These are phyloP conservation scores for Coelinius sp. DNA, from an alignment of 2,888 invertebrate genomes.

Conservation along the genomic window DNA sequence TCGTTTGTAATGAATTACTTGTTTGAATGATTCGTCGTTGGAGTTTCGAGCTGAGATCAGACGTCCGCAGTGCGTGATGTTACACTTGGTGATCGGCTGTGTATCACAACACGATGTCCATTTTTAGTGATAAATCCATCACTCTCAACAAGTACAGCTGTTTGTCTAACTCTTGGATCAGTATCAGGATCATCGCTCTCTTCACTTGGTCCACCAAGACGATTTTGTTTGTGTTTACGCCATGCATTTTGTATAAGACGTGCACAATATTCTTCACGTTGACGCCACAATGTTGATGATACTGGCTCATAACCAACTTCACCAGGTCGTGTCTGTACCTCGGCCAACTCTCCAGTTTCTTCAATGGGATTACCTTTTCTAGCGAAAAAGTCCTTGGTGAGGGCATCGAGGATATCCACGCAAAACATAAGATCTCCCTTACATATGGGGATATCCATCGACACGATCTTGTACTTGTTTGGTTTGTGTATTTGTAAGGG, in stretches of 20 bases:
- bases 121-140: slow-evolving; percentile 88
- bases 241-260: slow-evolving; percentile 95
- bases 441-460: slow-evolving; percentile 99
- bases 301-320: slow-evolving; percentile 94
- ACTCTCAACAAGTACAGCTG: slow-evolving; percentile 88
- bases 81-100: slow-evolving; percentile 88
- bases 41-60: slow-evolving; percentile 78
- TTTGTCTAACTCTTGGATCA: slow-evolving; percentile 75
- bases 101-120: slow-evolving; percentile 91
- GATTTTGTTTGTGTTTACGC: slow-evolving; percentile 87
- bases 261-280: slow-evolving; percentile 97
- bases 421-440: slow-evolving; percentile 98
- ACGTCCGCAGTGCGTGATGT: slow-evolving; percentile 88
- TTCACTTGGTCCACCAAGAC: slow-evolving; percentile 74
- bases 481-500: slow-evolving; percentile 98
- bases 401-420: slow-evolving; percentile 97
- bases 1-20: slow-evolving; percentile 47
- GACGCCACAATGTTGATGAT: slow-evolving; percentile 94
- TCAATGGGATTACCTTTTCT: slow-evolving; percentile 96
- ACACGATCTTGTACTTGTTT: slow-evolving; percentile 98
- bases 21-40: slow-evolving; percentile 52
- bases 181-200: slow-evolving; percentile 71
- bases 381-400: slow-evolving; percentile 98
- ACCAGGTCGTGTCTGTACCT: slow-evolving; percentile 87
- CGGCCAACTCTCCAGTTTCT: slow-evolving; percentile 89